A percentile compares a stretch with the other conserved stretches of the same genome.
Evolutionary conservation across 2,113 vertebrate species (phyloP).

Genomic region (Centrocercus urophasianus): DNA sequence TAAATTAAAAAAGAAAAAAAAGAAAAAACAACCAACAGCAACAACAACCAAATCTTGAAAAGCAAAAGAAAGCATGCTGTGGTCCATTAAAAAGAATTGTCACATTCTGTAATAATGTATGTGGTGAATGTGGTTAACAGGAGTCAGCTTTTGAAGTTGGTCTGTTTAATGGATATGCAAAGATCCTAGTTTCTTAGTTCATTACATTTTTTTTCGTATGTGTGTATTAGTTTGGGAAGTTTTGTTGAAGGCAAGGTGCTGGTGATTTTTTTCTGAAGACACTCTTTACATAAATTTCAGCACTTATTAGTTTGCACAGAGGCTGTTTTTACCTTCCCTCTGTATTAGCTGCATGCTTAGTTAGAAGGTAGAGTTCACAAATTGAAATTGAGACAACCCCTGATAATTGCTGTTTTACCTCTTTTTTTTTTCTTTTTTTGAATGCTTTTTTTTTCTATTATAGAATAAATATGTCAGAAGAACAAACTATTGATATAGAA

Average conservation of each 20-base stretch:
- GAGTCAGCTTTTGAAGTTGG: neutral
- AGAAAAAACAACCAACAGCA: neutral
- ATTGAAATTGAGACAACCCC: neutral
- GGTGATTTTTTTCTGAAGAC: neutral
- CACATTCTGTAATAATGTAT: neutral
- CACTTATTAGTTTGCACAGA: neutral
- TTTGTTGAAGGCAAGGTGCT: neutral
- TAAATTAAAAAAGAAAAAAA: neutral
- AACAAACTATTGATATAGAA: conserved; percentile 77
- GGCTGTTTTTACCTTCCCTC: neutral
- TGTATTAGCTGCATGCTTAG: neutral
- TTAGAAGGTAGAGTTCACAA: neutral
- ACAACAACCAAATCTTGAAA: neutral
- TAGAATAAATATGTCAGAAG: conserved; percentile 81
- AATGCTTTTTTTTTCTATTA: conserved; percentile 49
- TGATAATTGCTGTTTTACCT: neutral
- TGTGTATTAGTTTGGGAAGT: neutral
- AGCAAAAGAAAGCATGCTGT: conserved; percentile 24
- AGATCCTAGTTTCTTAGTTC: neutral
- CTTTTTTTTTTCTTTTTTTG: neutral
- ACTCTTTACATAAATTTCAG: neutral
- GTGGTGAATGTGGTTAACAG: neutral
- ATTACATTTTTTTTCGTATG: neutral
- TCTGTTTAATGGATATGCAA: neutral
- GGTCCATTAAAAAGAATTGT: neutral